Conservation (phyloP, 1,140 invertebrate species). For the Halictus rubicundus region DNA sequence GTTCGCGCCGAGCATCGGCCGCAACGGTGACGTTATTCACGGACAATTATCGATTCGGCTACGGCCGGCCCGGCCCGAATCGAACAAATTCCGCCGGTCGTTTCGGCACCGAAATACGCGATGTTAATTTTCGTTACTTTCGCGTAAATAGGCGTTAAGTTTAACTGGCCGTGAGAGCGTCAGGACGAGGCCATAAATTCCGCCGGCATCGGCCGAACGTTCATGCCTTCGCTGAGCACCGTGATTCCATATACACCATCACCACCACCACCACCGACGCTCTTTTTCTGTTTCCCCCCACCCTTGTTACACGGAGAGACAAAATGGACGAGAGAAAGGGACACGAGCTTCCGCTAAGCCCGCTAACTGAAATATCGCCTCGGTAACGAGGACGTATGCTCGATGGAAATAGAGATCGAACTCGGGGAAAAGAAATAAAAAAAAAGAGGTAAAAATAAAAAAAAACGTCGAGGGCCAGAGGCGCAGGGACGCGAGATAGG, state of each 20-base stretch:
- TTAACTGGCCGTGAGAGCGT: conserved; percentile 41
- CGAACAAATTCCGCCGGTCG: conserved; percentile 16
- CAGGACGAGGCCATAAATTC: conserved; percentile 31
- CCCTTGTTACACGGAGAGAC: background rate
- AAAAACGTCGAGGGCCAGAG: too few relatives aligned
- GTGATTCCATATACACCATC: conserved; percentile 11
- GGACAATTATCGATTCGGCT: conserved; percentile 19
- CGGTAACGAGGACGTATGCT: conserved; percentile 73
- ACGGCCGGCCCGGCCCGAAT: conserved; percentile 1
- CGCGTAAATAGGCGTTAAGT: conserved; percentile 46
- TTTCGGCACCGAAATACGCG: background rate
- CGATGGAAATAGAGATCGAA: conserved; percentile 44
- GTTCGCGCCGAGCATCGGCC: background rate
- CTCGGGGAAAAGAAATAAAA: background rate
- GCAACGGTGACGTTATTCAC: conserved; percentile 20
- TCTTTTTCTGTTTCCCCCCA: too few relatives aligned
- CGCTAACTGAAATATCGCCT: conserved; percentile 74
- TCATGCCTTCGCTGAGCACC: conserved; percentile 8
- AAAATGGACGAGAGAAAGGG: background rate
- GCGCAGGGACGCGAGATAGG: background rate
- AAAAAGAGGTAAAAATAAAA: background rate
- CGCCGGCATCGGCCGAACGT: conserved; percentile 16
- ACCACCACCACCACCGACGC: too few relatives aligned
- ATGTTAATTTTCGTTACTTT: conserved; percentile 46
- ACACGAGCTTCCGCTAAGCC: conserved; percentile 62